Base-by-base conservation (phyloP, 2,797 vertebrate genomes). In the Neomorphus geoffroyi region DNA sequence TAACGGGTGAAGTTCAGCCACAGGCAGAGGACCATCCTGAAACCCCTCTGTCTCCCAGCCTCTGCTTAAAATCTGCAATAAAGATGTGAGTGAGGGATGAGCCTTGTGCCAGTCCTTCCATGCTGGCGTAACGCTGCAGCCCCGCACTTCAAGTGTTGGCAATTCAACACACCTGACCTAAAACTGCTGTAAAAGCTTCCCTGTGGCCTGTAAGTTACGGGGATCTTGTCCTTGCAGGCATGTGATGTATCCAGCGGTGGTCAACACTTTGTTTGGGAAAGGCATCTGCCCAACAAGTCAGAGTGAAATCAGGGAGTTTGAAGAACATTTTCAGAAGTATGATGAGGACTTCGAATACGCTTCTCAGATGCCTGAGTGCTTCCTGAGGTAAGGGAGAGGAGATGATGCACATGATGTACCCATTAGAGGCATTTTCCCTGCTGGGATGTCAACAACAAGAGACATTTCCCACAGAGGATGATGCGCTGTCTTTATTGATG, bases 301-400 rank as follows among this genome's bases (percentile, higher is more conserved):
- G 14, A 93, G 50, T 26, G 94, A 97, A 70, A 92, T 97, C 87
- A 94, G 94, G 77, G 98, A 98, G 94, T 98, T 98, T 88, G 93
- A 98, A 71, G 88, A 98, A n/a, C 97, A 98, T 80, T 98, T 98
- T 93, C 95, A 96, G 94, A 97, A 79, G 48, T 98, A 98, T 0
- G 98, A 98, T 53, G 98, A 98, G 73, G 97, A 97, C 80, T 98
- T 99, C 1, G 98, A 98, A 92, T 97, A 98, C 0, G 98, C 98
- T 24, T 98, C 98, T 54, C 98, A 98, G 89, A 95, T 99, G n/a
- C 98, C 98, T 0, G 98, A 97, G 70, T 98, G 93, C 94, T 96
- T 98, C 67, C 71, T 98, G 73, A 98, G 98, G 98, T 98, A 98
- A 89, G 33, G 7, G 82, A 60, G 62, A 3, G 1, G n/a, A 69